Evolutionary conservation across 92 coral and sea anemone genomes (phyloP), one percentile per base, ranked within the genome.

Genomic region (Metridium senile): DNA sequence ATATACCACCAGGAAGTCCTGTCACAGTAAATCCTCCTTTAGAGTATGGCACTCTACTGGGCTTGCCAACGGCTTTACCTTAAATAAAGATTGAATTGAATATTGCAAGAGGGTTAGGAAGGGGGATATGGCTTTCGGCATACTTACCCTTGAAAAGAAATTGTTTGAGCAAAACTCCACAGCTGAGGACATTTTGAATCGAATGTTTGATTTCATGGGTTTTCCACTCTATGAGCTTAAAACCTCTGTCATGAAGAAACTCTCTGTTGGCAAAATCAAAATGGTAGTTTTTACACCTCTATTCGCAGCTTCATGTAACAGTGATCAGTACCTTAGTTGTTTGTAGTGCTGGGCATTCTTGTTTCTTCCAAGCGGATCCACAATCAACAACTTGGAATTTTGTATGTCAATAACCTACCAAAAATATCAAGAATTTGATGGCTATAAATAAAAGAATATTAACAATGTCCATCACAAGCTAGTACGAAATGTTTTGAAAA

Each of bases 11-110:
- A 22, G 87, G 91, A 33, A 87, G 78, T 45, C 91, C 91, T 30
- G 72, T 62, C 0, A 87, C 87, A 11, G 66, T 49, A 45, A 71
- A 87, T 2, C 84, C 84, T 47, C 78, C 72, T 33, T 76, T 83
- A 27, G 70, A 76, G 61, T 83, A 83, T 11, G 87, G 87, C 9
- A 83, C 83, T 61, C 71, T 76, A 67, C 85, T 77, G n/a, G 76
- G 58, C 62, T 88, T 83, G 10, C 88, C 88, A 73, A 73, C 67
- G 23, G 86, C 88, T 57, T 78, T 82, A 62, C 87, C 82, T 83
- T 49, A 43, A 34, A 19, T 17, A 70, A 63, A 19, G 34, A 68
- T n/a, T n/a, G n/a, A n/a, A n/a, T n/a, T n/a, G n/a, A n/a, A n/a
- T n/a, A n/a, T n/a, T n/a, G n/a, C n/a, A n/a, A n/a, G n/a, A n/a